Base-by-base conservation (phyloP, 1,140 invertebrate genomes). In the Microplitis mediator region DNA sequence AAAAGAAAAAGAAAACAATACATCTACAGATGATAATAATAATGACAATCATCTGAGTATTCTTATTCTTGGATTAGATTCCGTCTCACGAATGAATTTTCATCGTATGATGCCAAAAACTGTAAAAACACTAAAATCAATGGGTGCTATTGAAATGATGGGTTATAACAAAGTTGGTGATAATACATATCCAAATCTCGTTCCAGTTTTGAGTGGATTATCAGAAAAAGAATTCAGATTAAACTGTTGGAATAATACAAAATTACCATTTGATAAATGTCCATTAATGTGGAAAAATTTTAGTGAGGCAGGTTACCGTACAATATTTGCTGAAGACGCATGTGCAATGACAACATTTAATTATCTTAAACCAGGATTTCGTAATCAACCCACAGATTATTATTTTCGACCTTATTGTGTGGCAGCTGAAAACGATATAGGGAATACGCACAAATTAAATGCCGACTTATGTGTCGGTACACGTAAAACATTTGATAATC, bases 81-180 rank as follows among this genome's bases (percentile, higher is more conserved):
- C 94, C 0, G 90, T 97, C 2, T 97, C 95, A 0, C 89, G 95
- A 60, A 87, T 96, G 62, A 96, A 97, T 85, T 93, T 96, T 71
- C 90, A 93, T 58, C 89, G 95, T 23, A 92, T 94, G 71, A 93
- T 97, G 92, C 92, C 92, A 0, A 89, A 89, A 77, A 95, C 94
- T 0, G 82, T 90, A 0, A 76, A 85, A 1, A 91, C 89, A 76
- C 86, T 95, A 4, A 87, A 89, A 69, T 82, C 90, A 9, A 84
- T 93, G 4, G 88, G 86, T 1, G 91, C 91, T 8, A 88, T 93
- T 6, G 92, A 93, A 81, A 87, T 95, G 74, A 79, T 91, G 62
- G 94, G 95, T 13, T 95, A 93, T 81, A 95, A 93, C 75, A 95
- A 95, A 88, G 90, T 95, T 4, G 94, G 89, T 0, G 93, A 94